Evolutionary conservation across 2,797 vertebrate species (phyloP), one percentile per base, ranked within the genome.

Genomic region (Pelodytes ibericus): DNA sequence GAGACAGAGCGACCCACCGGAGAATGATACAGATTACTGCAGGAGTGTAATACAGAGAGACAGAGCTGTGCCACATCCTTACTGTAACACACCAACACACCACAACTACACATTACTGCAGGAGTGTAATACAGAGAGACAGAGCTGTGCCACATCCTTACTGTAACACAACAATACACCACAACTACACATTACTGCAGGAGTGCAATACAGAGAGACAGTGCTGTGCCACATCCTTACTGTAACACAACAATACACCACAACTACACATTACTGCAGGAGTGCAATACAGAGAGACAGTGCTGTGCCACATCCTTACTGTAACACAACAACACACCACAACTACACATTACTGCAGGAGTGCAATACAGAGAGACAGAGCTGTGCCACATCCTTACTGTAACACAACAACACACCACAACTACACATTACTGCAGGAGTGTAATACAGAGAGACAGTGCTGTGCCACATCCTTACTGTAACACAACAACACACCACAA

Each of bases 1-100:
- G 51, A 77, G 68, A 53, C 27, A 31, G 31, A 49, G n/a, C 7
- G 9, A 25, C 70, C 65, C 57, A 24, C 25, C 24, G 49, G 56
- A 69, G 39, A 7, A 18, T 20, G 13, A 25, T 68, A 18, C 26
- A 20, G 26, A 59, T 29, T 57, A 47, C 33, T 27, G 66, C 7
- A 41, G 36, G 22, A 65, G 33, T 36, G 61, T 39, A 63, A 44
- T 24, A 41, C 39, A 29, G 25, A 49, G 63, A 66, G 30, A 39
- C 18, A 26, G 41, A 66, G 26, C 39, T 15, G 6, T 11, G 8
- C 0, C 15, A 20, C 33, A 25, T 1, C 61, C 8, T 8, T 62
- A 30, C 16, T 7, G 27, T n/a, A 62, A 62, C 60, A 64, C 30
- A 20, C 33, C 2, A 29, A 41, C 63, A 66, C 25, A 26, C 27